These are phyloP conservation scores for Atherinomorus stipes DNA, from an alignment of 2,113 vertebrate genomes.

Conservation along the genomic window DNA sequence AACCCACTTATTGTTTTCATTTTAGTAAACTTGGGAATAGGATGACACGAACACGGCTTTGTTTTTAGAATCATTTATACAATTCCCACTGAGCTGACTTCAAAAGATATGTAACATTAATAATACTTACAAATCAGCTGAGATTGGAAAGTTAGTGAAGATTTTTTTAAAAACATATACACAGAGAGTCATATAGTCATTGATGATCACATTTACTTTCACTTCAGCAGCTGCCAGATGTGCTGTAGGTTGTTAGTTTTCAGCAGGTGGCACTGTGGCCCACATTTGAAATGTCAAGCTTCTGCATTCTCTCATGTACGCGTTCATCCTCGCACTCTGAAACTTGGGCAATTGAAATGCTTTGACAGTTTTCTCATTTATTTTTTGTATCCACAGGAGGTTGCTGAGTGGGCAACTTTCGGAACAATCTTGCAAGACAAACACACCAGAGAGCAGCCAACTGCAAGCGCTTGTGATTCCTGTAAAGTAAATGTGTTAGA, in stretches of 20 bases:
- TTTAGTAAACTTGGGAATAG: too few relatives aligned
- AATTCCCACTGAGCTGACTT: neutral
- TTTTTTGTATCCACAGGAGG: constrained; percentile 17
- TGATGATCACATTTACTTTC: neutral
- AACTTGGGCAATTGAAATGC: constrained; percentile 14
- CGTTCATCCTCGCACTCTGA: constrained; percentile 15
- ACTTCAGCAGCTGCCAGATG: neutral
- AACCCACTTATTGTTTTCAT: too few relatives aligned
- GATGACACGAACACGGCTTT: too few relatives aligned
- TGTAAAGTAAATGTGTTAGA: constrained; percentile 40
- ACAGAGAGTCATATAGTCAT: neutral
- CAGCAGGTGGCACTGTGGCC: constrained; percentile 71
- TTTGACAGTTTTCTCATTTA: constrained; percentile 43
- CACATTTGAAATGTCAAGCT: constrained; percentile 35
- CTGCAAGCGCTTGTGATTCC: constrained; percentile 34
- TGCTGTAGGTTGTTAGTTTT: neutral
- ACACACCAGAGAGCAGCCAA: constrained; percentile 40
- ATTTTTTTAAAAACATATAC: neutral
- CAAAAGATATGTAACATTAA: constrained; percentile 1
- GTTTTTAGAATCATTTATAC: neutral
- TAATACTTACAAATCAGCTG: neutral
- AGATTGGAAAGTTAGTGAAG: neutral
- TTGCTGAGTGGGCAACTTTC: constrained; percentile 30
- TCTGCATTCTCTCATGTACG: neutral
- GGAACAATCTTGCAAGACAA: constrained; percentile 35